A percentile compares a stretch with the other conserved stretches of the same genome.
phyloP scores from a whole-genome alignment of 2,113 vertebrate genomes.

The Phyllostomus hastatus region DNA sequence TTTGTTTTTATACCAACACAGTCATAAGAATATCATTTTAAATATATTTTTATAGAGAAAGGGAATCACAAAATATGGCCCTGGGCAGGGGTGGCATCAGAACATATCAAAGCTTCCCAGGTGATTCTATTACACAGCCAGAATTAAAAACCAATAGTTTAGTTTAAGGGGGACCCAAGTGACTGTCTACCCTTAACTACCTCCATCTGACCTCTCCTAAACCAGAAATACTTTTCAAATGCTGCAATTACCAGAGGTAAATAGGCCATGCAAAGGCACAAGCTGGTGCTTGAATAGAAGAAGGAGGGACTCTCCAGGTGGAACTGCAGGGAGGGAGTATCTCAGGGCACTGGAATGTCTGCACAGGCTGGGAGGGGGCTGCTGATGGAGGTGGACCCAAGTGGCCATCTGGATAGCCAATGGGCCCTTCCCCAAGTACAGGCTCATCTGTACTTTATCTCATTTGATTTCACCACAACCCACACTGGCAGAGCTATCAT shows the following conservation, averaged over 20 bases:
- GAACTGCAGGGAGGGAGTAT: background rate
- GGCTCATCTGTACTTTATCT: background rate
- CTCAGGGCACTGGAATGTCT: background rate
- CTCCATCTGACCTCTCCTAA: background rate
- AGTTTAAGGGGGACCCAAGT: background rate
- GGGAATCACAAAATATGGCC: background rate
- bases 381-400: background rate
- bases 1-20: background rate
- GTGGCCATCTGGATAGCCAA: background rate
- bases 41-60: background rate
- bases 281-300: background rate
- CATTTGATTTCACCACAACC: background rate
- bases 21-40: background rate
- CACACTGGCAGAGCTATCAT: background rate
- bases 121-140: background rate
- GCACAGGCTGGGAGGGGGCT: background rate
- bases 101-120: background rate
- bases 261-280: background rate
- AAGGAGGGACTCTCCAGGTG: background rate
- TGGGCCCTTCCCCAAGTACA: accelerated
- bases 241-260: background rate
- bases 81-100: no score
- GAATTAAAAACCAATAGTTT: background rate
- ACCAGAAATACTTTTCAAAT: background rate
- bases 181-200: background rate